A percentile compares a stretch with the other conserved stretches of the same genome.
Conservation (phyloP, 2,888 invertebrate genomes). For the Microchrysa polita region DNA sequence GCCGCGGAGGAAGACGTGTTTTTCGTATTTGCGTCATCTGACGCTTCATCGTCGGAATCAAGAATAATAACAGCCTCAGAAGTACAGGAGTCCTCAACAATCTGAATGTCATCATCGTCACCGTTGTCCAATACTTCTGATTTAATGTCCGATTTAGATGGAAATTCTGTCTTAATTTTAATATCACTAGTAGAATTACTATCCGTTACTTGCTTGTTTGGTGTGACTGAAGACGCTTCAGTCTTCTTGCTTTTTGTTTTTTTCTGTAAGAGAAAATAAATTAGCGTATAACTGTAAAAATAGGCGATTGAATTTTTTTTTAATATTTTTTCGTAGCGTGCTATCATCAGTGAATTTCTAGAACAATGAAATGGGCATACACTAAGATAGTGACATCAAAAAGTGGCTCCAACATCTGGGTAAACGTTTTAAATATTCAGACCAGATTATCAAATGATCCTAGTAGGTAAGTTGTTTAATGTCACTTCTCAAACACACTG, state of each 20-base stretch:
- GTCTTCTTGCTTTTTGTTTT: background rate
- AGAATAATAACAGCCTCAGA: constrained; percentile 15
- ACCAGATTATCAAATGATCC: too few relatives aligned
- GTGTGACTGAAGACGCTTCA: background rate
- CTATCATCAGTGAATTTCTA: too few relatives aligned
- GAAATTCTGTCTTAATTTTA: background rate
- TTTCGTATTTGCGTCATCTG: background rate
- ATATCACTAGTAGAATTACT: background rate
- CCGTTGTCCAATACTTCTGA: background rate
- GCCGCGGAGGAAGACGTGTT: background rate
- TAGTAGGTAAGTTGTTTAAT: too few relatives aligned
- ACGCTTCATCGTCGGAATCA: constrained; percentile 8
- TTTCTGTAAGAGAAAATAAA: background rate
- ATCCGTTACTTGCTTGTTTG: background rate
- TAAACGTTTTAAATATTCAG: too few relatives aligned
- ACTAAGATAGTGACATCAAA: too few relatives aligned
- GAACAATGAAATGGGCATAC: too few relatives aligned
- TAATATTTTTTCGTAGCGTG: too few relatives aligned
- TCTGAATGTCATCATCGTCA: constrained; percentile 24
- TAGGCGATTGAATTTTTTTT: too few relatives aligned
- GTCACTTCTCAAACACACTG: too few relatives aligned
- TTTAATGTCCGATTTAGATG: background rate
- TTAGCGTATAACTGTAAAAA: too few relatives aligned
- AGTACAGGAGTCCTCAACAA: background rate
- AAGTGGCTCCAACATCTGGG: too few relatives aligned